A percentile compares a stretch with the other conserved stretches of the same genome.
These are phyloP conservation scores for Sterrhoptilus dennistouni DNA, from an alignment of 2,113 vertebrate genomes.

Conservation along the genomic window DNA sequence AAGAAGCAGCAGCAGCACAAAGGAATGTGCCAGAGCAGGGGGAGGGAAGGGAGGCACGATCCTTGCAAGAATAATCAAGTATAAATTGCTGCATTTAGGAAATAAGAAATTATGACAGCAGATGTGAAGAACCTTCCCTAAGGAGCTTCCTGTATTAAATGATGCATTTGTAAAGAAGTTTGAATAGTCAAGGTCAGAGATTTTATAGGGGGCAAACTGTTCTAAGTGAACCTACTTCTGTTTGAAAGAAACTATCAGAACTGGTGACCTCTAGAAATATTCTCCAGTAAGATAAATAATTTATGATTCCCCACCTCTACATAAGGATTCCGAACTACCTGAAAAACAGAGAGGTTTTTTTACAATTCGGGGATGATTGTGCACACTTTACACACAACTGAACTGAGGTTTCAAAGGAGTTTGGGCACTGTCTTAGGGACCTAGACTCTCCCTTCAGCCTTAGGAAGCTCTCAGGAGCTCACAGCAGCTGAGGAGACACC, in stretches of 20 bases:
- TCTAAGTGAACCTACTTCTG: conserved; percentile 33
- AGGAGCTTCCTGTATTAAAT: conserved; percentile 42
- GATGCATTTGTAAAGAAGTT: conserved; percentile 56
- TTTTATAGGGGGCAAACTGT: conserved; percentile 35
- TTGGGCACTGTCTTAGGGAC: not conserved
- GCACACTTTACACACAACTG: not conserved
- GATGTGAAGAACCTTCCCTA: conserved; percentile 53
- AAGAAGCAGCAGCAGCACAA: conserved; percentile 9
- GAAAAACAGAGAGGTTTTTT: not conserved
- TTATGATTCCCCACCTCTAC: not conserved
- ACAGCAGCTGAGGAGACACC: not conserved
- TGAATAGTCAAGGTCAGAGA: conserved; percentile 54
- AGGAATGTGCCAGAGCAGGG: conserved; percentile 11
- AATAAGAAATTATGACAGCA: conserved; percentile 56
- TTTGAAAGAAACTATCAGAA: conserved; percentile 35
- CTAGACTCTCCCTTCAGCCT: not conserved
- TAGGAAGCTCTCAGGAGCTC: not conserved
- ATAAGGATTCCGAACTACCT: not conserved
- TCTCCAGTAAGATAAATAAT: conserved; percentile 29
- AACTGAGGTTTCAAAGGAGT: not conserved
- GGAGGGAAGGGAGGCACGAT: not conserved
- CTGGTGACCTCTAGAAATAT: conserved; percentile 29
- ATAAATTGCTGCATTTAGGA: conserved; percentile 59
- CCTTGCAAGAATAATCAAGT: conserved; percentile 41
- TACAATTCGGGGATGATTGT: not conserved